Evolutionary conservation across 1,140 invertebrate species (phyloP).

Genomic region (Piezodorus guildinii): DNA sequence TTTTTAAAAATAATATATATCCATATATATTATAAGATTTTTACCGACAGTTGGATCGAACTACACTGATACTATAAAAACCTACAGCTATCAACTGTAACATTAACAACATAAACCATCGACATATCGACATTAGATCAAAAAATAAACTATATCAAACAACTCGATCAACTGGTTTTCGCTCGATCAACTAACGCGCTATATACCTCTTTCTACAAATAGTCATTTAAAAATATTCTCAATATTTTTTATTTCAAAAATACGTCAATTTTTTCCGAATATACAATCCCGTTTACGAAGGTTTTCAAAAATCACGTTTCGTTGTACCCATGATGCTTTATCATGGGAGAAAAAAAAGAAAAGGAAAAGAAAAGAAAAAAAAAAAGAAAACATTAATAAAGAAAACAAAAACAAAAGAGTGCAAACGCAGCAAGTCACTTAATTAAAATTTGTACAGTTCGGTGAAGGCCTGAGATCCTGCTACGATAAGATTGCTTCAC

Average conservation of each 20-base stretch:
- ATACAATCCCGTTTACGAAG: conserved; percentile 22
- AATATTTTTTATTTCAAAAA: conserved; percentile 26
- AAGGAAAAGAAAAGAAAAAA: too few species aligned
- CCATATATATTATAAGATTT: conserved; percentile 9
- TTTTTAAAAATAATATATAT: too few species aligned
- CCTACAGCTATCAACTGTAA: conserved; percentile 22
- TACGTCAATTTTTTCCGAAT: conserved; percentile 24
- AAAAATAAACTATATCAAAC: conserved; percentile 25
- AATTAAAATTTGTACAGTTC: conserved; percentile 24
- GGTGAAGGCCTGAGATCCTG: conserved; percentile 25
- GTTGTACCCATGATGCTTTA: conserved; percentile 8
- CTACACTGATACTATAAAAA: conserved; percentile 11
- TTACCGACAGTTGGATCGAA: conserved; percentile 12
- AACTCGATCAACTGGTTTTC: conserved; percentile 24
- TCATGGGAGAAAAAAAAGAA: neutral
- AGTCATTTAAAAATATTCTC: conserved; percentile 24
- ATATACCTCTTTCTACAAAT: conserved; percentile 22
- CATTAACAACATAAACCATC: conserved; percentile 23
- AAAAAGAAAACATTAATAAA: too few species aligned
- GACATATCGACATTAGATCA: conserved; percentile 22
- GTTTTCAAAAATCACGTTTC: conserved; percentile 21
- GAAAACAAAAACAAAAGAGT: neutral
- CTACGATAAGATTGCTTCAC: conserved; percentile 20
- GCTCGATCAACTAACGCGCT: conserved; percentile 22
- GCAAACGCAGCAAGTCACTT: conserved; percentile 10